phyloP scores from a whole-genome alignment of 2,797 vertebrate genomes.

The Sphenopsis melanotis region DNA sequence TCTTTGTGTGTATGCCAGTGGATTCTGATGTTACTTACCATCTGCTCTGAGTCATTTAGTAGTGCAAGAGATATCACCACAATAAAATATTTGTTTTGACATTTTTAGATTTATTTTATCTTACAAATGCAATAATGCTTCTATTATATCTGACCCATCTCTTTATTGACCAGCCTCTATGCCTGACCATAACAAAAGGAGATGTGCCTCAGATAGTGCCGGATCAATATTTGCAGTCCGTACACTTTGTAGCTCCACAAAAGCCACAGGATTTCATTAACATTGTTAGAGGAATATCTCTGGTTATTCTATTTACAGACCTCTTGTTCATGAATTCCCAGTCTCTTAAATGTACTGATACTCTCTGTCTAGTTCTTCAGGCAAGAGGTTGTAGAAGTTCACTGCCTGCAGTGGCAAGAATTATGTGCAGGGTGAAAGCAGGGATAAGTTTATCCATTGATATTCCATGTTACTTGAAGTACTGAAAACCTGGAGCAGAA shows the following conservation, averaged over 20 bases:
- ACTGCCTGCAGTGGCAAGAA: background rate
- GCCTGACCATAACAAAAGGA: background rate
- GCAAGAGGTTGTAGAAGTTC: background rate
- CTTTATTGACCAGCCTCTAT: background rate
- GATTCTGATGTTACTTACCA: background rate
- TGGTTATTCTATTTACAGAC: background rate
- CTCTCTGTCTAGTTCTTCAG: background rate
- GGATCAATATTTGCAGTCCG: background rate
- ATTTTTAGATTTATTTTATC: background rate
- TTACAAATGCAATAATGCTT: background rate
- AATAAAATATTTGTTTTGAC: background rate
- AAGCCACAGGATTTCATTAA: background rate
- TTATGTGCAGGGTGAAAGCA: background rate
- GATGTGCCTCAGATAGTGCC: background rate
- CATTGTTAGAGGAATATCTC: background rate
- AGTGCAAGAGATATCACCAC: background rate
- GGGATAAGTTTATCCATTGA: background rate
- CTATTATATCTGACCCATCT: background rate
- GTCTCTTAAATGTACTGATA: background rate
- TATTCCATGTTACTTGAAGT: background rate
- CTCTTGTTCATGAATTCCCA: background rate
- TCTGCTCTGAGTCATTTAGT: background rate
- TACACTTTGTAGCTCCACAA: background rate
- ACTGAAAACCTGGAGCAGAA: background rate
- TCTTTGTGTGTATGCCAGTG: background rate